Percentiles rank a stretch among this genome's conserved stretches.
These are phyloP conservation scores for Leptogaster cylindrica DNA, from an alignment of 2,888 invertebrate genomes.

Conservation along the genomic window DNA sequence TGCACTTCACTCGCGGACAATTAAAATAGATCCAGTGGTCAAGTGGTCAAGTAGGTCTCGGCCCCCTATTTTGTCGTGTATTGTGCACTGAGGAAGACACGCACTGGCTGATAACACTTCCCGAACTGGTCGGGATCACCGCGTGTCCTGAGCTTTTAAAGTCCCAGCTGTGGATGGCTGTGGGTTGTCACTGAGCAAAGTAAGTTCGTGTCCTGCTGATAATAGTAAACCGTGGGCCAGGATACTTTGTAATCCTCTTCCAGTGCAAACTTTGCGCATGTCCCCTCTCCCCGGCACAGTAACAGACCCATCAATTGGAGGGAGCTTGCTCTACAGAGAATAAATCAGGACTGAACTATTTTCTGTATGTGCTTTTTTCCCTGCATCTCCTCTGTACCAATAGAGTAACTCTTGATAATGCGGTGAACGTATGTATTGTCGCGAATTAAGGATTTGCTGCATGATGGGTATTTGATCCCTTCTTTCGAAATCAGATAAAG, in stretches of 20 bases:
- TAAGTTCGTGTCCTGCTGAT: neutral
- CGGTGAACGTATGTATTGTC: neutral
- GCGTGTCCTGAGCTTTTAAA: slow-evolving; percentile 61
- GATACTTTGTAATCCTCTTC: neutral
- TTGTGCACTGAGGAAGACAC: neutral
- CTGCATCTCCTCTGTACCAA: neutral
- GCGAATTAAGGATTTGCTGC: too few species aligned
- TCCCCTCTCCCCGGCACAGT: neutral
- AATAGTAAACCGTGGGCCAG: neutral
- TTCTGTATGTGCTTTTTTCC: too few species aligned
- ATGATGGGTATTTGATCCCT: too few species aligned
- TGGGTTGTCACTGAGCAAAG: neutral
- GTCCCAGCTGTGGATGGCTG: slow-evolving; percentile 36
- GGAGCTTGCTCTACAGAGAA: neutral
- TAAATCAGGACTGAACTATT: neutral
- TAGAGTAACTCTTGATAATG: neutral
- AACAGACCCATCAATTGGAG: neutral
- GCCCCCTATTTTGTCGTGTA: neutral
- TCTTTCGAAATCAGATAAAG: too few species aligned
- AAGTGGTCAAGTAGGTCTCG: too few species aligned
- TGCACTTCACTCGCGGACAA: neutral
- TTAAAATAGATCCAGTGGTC: too few species aligned
- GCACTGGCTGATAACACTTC: slow-evolving; percentile 50
- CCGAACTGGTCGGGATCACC: slow-evolving; percentile 55
- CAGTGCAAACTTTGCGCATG: slow-evolving; percentile 20